Base-by-base conservation (phyloP, 2,888 invertebrate genomes). In the Catocala nupta region DNA sequence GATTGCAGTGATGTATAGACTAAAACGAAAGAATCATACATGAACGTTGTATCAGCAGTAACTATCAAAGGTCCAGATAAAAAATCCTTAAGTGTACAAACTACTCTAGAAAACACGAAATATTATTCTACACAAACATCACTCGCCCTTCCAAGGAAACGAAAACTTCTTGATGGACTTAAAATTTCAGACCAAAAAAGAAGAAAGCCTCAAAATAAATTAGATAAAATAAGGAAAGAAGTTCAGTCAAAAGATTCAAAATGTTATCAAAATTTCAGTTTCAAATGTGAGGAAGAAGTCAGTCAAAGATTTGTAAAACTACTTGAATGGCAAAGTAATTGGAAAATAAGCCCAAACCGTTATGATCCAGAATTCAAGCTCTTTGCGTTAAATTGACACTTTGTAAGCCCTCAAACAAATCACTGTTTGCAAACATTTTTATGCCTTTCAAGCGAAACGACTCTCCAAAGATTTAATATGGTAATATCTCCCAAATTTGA, bases 391-490 rank as follows among this genome's bases (percentile, higher is more conserved):
- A 70, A 78, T 65, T 64, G 77, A 48, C 67, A 78, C 55, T 79
- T 63, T 61, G 65, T 70, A 33, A 78, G 73, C 61, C 79, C 79
- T 13, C 68, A 68, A n/a, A 60, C 73, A 9, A 79, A 80, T 55
- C 55, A 74, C 12, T 62, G 70, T 55, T 49, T 76, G 33, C 44
- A 73, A 60, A 65, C 70, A 25, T 54, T 73, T 47, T 65, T 78
- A 50, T 57, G 59, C 48, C 64, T 78, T 34, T 77, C 80, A 1
- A 70, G 67, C 54, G 52, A 75, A 73, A 71, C 62, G 54, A 73
- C 70, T 6, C 51, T 63, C 3, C 7, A 59, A 3, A 53, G 56
- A 54, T 59, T 67, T 36, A 59, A 63, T 49, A 45, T 54, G 47
- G 10, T 45, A 48, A 61, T 72, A 61, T 55, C 70, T 55, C 51